phyloP scores from a whole-genome alignment of 2,797 vertebrate genomes.

The Oophaga sylvatica region DNA sequence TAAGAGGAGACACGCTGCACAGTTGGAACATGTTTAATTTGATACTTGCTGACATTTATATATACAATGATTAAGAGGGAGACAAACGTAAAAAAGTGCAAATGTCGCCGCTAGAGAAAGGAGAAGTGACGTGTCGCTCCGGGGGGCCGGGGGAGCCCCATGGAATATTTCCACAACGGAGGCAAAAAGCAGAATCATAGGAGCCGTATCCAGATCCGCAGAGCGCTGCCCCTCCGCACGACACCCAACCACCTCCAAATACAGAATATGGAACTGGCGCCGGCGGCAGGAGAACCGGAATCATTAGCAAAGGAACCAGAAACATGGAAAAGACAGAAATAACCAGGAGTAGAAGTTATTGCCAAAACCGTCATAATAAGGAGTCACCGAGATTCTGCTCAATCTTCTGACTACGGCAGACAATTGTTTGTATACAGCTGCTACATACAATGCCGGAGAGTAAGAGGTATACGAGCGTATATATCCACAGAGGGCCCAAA shows the following conservation, averaged over 20 bases:
- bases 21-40: constrained; percentile 59
- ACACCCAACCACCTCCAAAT: not conserved
- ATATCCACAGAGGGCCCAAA: too few species aligned
- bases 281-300: not conserved
- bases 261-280: not conserved
- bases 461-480: too few species aligned
- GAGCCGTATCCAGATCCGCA: not conserved
- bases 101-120: constrained; percentile 27
- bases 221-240: too few species aligned
- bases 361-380: not conserved
- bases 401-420: not conserved
- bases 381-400: not conserved
- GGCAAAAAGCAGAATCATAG: not conserved
- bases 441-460: too few species aligned
- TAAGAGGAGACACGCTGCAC: constrained; percentile 22
- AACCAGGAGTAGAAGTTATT: not conserved
- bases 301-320: not conserved
- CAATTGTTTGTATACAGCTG: not conserved
- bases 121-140: not conserved
- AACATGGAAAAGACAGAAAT: not conserved
- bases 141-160: not conserved
- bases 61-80: constrained; percentile 56
- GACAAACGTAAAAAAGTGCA: constrained; percentile 55
- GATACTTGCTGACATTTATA: constrained; percentile 56
- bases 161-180: not conserved